Conservation (phyloP, 2,888 invertebrate species). For the Eupelmus urozonus region DNA sequence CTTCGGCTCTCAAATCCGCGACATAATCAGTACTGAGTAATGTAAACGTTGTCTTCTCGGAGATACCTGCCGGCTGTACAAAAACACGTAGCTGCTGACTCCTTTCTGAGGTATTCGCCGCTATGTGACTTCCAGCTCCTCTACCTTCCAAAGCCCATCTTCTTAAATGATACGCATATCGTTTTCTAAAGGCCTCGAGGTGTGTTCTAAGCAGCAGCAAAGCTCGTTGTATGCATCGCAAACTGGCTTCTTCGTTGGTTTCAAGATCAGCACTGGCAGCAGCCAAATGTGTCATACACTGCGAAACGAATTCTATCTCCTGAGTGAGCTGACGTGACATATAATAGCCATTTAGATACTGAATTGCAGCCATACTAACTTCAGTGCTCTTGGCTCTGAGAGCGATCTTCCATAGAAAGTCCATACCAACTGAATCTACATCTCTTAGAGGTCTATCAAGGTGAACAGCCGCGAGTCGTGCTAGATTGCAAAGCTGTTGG, state of each 20-base stretch:
- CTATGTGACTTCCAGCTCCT: slow-evolving; percentile 87
- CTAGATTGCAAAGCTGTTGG: slow-evolving; percentile 93
- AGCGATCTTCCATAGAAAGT: slow-evolving; percentile 96
- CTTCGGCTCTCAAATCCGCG: slow-evolving; percentile 94
- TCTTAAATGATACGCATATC: slow-evolving; percentile 92
- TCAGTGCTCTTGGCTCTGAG: slow-evolving; percentile 94
- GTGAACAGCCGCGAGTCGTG: slow-evolving; percentile 88
- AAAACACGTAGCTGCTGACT: slow-evolving; percentile 87
- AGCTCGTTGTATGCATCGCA: slow-evolving; percentile 94
- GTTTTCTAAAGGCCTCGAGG: slow-evolving; percentile 92
- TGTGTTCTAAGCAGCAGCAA: slow-evolving; percentile 92
- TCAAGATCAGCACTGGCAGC: slow-evolving; percentile 87
- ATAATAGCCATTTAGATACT: slow-evolving; percentile 95
- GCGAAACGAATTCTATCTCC: slow-evolving; percentile 94
- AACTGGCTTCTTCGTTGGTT: slow-evolving; percentile 81
- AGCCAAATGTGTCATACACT: slow-evolving; percentile 94
- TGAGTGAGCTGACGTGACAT: slow-evolving; percentile 94
- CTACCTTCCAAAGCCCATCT: slow-evolving; percentile 92
- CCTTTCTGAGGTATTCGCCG: slow-evolving; percentile 80
- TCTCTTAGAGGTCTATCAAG: slow-evolving; percentile 74
- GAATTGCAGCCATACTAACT: slow-evolving; percentile 96
- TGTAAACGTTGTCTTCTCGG: slow-evolving; percentile 89
- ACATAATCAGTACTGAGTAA: slow-evolving; percentile 92
- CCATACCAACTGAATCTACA: slow-evolving; percentile 88
- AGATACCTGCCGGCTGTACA: slow-evolving; percentile 92